Evolutionary conservation across 2,113 vertebrate species (phyloP), one percentile per base, ranked within the genome.

Genomic region (Hippocampus guttulatus): DNA sequence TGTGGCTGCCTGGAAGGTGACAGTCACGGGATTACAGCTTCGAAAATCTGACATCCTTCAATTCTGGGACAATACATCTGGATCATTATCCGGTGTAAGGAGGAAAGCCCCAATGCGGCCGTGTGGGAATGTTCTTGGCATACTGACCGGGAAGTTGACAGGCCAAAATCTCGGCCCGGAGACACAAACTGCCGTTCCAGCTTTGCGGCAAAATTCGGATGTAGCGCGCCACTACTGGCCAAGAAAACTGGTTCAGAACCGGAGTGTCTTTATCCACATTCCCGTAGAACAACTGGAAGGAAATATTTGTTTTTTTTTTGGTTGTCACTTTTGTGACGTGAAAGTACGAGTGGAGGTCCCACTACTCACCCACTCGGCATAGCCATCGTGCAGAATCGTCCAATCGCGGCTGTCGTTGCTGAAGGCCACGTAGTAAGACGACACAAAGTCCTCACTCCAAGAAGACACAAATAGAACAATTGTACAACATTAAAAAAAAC

Each of bases 401-500:
- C 96, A 99, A 0, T 93, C 95, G 30, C 94, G 93, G 73, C 95
- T 99, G 92, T 98, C 96, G 0, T 99, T 99, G 88, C 97, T 99
- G 92, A 99, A 98, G 77, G 94, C 94, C 89, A 98, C 94, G 0
- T 92, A 94, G 91, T 95, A 99, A 23, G 94, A 93, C 11, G 94
- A 96, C 83, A 98, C 94, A 5, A 95, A 99, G 79, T 99, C 96
- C 70, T 91, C 89, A 1, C 88, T 94, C 10, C 38, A 63, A 64
- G 18, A 7, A 60, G 58, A 54, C 11, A 0, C 27, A 16, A 67
- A 16, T 63, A 30, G 2, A 8, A 18, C 23, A 16, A 23, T 5
- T 63, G 9, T 5, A 11, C 27, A 27, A 25, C 0, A 8, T 62
- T 15, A 4, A 58, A 30, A 30, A 30, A 30, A 3, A 14, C 14